phyloP scores from a whole-genome alignment of 2,113 vertebrate species.

The Malurus alboscapulatus region DNA sequence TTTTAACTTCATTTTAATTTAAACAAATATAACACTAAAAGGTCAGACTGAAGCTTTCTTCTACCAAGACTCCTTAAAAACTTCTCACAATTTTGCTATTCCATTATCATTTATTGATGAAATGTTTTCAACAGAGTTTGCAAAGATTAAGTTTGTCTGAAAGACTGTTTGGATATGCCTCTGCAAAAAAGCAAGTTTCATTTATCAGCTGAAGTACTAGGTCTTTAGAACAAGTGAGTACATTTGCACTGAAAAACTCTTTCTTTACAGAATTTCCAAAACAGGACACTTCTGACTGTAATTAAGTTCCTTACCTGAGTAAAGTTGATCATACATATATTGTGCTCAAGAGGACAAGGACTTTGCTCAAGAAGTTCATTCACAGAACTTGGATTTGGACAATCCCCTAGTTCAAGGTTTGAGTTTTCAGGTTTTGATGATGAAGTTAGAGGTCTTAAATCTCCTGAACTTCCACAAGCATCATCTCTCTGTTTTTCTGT shows the following conservation, averaged over 20 bases:
- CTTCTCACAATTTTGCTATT: neutral
- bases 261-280: neutral
- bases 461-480: neutral
- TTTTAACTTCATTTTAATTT: neutral
- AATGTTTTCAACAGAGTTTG: neutral
- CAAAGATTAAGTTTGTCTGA: neutral
- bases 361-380: neutral
- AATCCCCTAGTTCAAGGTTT: neutral
- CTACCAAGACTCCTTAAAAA: neutral
- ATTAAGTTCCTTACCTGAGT: slow-evolving; percentile 59
- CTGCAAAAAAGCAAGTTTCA: neutral
- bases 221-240: neutral
- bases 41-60: neutral
- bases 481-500: neutral
- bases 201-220: neutral
- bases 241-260: neutral
- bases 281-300: neutral
- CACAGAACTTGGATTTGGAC: neutral
- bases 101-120: neutral
- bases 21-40: neutral
- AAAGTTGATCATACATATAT: neutral
- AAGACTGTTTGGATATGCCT: neutral
- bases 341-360: neutral
- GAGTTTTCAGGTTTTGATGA: slow-evolving; percentile 2
- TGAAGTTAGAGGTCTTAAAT: neutral